Conservation (phyloP, 2,888 invertebrate genomes). For the Acleris laterana region DNA sequence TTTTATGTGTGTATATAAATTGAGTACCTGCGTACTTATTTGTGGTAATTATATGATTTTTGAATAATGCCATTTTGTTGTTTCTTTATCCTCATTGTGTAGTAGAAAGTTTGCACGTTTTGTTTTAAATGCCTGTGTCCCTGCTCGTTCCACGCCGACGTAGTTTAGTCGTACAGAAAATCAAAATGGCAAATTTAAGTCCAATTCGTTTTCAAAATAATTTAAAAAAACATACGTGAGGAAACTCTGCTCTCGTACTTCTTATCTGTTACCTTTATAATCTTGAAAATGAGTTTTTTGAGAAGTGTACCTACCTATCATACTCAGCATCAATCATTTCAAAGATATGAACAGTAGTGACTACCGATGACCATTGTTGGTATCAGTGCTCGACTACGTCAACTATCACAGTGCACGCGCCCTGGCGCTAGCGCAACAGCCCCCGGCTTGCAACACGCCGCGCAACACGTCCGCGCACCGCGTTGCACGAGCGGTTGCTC, state of each 20-base stretch:
- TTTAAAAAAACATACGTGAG: not conserved
- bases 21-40: conserved; percentile 25
- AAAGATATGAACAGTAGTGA: conserved; percentile 4
- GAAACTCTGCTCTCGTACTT: not conserved
- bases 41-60: conserved; percentile 35
- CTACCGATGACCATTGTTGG: not conserved
- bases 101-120: conserved; percentile 36
- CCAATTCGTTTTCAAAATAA: no score
- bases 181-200: not conserved
- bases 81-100: conserved; percentile 36
- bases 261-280: not conserved
- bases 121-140: conserved; percentile 36
- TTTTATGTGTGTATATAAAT: conserved; percentile 32
- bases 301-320: not conserved
- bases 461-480: not conserved
- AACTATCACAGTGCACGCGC: not conserved
- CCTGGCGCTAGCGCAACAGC: no score
- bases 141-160: conserved; percentile 22
- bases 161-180: conserved; percentile 1
- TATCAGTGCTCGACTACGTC: not conserved
- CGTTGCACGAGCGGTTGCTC: conserved; percentile 1
- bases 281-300: not conserved
- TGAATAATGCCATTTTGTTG: conserved; percentile 37
- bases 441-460: conserved; percentile 2
- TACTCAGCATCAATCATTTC: conserved; percentile 4